phyloP scores from a whole-genome alignment of 2,888 invertebrate species.

The Pyralis farinalis region DNA sequence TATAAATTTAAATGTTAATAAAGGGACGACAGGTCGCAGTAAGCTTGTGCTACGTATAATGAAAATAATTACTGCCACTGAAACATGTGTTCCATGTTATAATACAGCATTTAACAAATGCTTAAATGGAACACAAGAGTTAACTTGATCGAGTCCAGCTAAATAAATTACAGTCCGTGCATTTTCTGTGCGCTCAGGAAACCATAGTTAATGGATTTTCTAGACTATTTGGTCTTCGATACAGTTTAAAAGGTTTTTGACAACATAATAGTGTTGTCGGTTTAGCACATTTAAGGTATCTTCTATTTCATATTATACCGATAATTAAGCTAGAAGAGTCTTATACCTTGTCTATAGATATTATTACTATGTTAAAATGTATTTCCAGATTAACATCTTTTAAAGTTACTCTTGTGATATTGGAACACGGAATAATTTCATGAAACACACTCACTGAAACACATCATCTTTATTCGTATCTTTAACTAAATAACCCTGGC shows the following conservation, averaged over 20 bases:
- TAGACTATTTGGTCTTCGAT: constrained; percentile 55
- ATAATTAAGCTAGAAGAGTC: no score
- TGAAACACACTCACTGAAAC: no score
- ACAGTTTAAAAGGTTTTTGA: constrained; percentile 74
- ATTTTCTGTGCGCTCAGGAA: constrained; percentile 19
- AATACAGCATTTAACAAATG: constrained; percentile 38
- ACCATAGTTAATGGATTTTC: constrained; percentile 59
- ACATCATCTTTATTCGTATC: no score
- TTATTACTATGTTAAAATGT: no score
- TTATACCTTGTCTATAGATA: no score
- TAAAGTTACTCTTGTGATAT: no score
- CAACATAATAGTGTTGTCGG: constrained; percentile 49
- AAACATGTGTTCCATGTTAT: constrained; percentile 47
- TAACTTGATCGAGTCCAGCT: constrained; percentile 18
- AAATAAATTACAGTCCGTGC: constrained; percentile 12
- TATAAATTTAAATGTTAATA: constrained; percentile 68
- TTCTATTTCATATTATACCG: no score
- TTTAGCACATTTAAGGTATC: constrained; percentile 49
- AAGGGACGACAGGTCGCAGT: constrained; percentile 55
- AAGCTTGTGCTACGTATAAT: constrained; percentile 47
- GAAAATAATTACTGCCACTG: constrained; percentile 53
- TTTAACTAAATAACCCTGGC: no score
- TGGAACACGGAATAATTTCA: no score
- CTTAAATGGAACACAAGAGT: constrained; percentile 22
- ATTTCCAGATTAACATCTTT: no score